Evolutionary conservation across 2,888 invertebrate genomes (phyloP).

Genomic region (Lacanobia wlatinum): DNA sequence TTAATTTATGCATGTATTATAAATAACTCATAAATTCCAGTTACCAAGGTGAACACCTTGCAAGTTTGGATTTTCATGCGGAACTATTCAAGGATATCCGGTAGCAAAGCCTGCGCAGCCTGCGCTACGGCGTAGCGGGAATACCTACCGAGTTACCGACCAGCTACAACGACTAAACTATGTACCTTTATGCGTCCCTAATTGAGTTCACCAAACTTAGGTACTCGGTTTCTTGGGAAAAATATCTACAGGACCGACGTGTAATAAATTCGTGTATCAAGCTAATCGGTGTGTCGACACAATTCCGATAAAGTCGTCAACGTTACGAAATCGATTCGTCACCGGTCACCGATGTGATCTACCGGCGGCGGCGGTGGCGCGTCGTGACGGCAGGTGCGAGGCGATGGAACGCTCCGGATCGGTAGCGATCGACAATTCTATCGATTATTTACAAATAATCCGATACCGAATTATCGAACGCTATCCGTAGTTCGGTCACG

Average conservation of each 20-base stretch:
- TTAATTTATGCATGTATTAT: conserved; percentile 26
- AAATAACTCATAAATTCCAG: conserved; percentile 12
- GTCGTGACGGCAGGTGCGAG: conserved; percentile 82
- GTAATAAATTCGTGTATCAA: conserved; percentile 71
- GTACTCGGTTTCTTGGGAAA: conserved; percentile 59
- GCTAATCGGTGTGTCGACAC: conserved; percentile 80
- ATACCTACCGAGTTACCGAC: conserved; percentile 9
- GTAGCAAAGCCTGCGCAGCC: conserved; percentile 2
- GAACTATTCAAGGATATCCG: conserved; percentile 56
- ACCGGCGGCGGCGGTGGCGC: conserved; percentile 71
- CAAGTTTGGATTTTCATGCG: conserved; percentile 33
- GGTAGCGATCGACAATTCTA: conserved; percentile 79
- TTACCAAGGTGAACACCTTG: conserved; percentile 19
- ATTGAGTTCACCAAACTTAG: conserved; percentile 54
- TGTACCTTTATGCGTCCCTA: conserved; percentile 29
- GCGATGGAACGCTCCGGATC: conserved; percentile 77
- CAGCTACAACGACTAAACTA: conserved; percentile 14
- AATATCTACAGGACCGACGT: conserved; percentile 55
- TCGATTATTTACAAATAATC: conserved; percentile 86
- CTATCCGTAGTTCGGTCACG: conserved; percentile 81
- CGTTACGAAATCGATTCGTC: conserved; percentile 86
- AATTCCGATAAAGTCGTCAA: conserved; percentile 86
- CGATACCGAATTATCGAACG: conserved; percentile 72
- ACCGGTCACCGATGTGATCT: conserved; percentile 82
- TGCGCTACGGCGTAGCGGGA: conserved; percentile 27